Conservation (phyloP, 2,888 invertebrate species). For the Sympetrum striolatum region DNA sequence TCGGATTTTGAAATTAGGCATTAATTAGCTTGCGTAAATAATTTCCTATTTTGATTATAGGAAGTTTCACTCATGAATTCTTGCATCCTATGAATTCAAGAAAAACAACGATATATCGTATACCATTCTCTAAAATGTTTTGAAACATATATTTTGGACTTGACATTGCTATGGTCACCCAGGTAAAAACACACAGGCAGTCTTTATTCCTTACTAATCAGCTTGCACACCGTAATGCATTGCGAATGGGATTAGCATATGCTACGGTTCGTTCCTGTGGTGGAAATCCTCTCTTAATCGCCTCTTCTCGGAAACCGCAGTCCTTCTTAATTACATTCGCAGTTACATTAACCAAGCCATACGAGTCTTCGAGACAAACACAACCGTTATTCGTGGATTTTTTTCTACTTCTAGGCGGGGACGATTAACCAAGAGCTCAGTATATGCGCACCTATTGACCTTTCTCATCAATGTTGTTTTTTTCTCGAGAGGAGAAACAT, state of each 20-base stretch:
- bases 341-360: background rate
- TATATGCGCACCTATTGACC: no score
- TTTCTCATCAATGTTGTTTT: no score
- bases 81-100: no score
- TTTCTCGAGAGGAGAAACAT: no score
- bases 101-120: no score
- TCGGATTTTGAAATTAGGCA: no score
- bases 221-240: background rate
- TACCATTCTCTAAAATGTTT: no score
- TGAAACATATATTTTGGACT: no score
- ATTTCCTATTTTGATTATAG: no score
- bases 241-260: background rate
- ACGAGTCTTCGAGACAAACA: background rate
- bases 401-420: background rate
- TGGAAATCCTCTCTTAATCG: background rate
- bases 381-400: background rate
- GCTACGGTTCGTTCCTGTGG: background rate
- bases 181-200: background rate
- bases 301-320: background rate
- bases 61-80: no score
- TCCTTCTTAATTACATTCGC: background rate
- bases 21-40: no score
- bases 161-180: no score
- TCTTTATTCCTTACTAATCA: background rate
- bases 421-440: background rate